Evolutionary conservation across 2,113 vertebrate species (phyloP).

Genomic region (Nesogale talazaci): DNA sequence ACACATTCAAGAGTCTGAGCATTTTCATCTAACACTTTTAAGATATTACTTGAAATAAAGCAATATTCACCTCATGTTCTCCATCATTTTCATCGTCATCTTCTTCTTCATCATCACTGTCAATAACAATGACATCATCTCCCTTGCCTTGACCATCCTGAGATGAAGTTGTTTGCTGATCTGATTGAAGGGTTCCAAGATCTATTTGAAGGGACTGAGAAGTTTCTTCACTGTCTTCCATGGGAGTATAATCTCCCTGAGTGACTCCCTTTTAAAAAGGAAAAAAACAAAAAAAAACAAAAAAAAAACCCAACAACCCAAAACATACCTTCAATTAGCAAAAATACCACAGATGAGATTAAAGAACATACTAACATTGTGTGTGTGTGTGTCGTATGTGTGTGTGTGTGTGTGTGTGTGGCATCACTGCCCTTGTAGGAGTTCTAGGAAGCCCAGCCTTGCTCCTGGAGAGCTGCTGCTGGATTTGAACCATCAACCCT

Average conservation of each 20-base stretch:
- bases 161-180: slow-evolving; percentile 87
- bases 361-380: not conserved
- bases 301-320: too few species aligned
- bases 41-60: not conserved
- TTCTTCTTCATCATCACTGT: slow-evolving; percentile 94
- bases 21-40: not conserved
- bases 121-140: slow-evolving; percentile 95
- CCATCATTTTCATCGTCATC: slow-evolving; percentile 95
- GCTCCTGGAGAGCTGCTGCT: too few species aligned
- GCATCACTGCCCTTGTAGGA: too few species aligned
- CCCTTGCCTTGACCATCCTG: slow-evolving; percentile 88
- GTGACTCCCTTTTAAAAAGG: slow-evolving; percentile 87
- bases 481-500: too few species aligned
- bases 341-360: not conserved
- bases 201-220: slow-evolving; percentile 91
- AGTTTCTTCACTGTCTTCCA: slow-evolving; percentile 91
- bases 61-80: slow-evolving; percentile 87
- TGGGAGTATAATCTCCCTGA: slow-evolving; percentile 89
- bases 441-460: too few species aligned
- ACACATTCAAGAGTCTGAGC: not conserved
- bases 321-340: too few species aligned
- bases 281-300: slow-evolving; percentile 30
- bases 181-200: slow-evolving; percentile 87
- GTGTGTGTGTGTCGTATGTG: too few species aligned
- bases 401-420: too few species aligned